These are phyloP conservation scores for Emydoidea blandingii DNA, from an alignment of 2,797 vertebrate species.

Conservation along the genomic window DNA sequence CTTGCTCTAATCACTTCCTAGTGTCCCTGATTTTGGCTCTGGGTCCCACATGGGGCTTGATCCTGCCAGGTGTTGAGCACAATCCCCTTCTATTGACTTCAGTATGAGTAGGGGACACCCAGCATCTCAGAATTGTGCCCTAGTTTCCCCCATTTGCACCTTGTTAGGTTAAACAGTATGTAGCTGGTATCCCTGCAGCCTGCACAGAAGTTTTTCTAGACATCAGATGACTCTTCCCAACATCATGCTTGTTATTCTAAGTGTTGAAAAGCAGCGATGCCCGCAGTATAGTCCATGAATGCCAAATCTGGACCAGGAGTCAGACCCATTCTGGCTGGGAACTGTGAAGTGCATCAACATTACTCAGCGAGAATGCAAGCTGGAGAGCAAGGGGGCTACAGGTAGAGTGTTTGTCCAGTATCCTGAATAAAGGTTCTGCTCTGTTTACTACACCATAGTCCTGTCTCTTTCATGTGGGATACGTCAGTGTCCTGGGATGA, in stretches of 20 bases:
- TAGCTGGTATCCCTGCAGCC: too few relatives aligned
- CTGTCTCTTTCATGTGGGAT: not conserved
- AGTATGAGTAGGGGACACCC: too few relatives aligned
- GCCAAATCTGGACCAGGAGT: not conserved
- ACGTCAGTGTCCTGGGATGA: not conserved
- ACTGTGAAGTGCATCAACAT: not conserved
- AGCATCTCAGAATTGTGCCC: too few relatives aligned
- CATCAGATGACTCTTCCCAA: too few relatives aligned
- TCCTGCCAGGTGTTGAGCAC: too few relatives aligned
- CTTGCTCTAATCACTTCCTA: not conserved
- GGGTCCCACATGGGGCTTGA: too few relatives aligned
- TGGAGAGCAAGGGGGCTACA: slow-evolving; percentile 32
- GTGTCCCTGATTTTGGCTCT: too few relatives aligned
- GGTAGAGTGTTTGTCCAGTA: not conserved
- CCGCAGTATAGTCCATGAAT: too few relatives aligned
- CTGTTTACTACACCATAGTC: not conserved
- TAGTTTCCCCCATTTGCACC: not conserved
- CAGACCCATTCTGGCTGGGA: not conserved
- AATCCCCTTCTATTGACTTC: too few relatives aligned
- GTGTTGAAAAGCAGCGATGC: too few relatives aligned
- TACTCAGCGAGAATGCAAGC: not conserved
- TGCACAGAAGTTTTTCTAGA: too few relatives aligned
- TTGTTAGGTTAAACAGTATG: not conserved
- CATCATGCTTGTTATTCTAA: too few relatives aligned
- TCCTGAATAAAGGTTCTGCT: slow-evolving; percentile 17